A percentile compares a stretch with the other conserved stretches of the same genome.
These are phyloP conservation scores for Trogon surrucura DNA, from an alignment of 2,113 vertebrate species.

Conservation along the genomic window DNA sequence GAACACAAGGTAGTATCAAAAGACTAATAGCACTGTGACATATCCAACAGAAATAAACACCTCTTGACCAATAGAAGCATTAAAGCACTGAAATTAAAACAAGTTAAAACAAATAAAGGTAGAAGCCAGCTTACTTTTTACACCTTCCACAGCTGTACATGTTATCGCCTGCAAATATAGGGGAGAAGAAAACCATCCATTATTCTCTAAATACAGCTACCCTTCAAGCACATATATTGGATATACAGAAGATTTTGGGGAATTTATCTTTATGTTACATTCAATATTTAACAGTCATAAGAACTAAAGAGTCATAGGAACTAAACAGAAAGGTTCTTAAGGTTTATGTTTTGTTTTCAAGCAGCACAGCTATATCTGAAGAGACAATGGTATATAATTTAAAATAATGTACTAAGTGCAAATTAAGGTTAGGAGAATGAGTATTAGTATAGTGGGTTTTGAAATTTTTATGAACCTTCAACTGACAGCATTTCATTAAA, in stretches of 20 bases:
- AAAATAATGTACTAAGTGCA: background rate
- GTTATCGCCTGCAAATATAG: conserved; percentile 88
- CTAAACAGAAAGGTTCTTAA: background rate
- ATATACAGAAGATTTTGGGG: background rate
- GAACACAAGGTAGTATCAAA: background rate
- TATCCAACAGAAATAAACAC: background rate
- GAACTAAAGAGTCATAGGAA: background rate
- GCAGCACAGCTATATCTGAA: background rate
- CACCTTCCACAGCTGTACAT: conserved; percentile 99
- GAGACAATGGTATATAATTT: background rate
- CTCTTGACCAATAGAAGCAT: background rate
- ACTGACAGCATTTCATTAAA: background rate
- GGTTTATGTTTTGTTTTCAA: background rate
- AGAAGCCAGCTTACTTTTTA: conserved; percentile 91
- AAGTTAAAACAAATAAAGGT: background rate
- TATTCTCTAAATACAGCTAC: background rate
- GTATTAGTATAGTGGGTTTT: background rate
- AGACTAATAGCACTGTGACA: background rate
- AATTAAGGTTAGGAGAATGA: background rate
- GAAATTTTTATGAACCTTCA: background rate
- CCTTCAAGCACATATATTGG: background rate
- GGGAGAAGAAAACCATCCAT: conserved; percentile 8
- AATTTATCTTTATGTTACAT: background rate
- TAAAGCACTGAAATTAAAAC: background rate
- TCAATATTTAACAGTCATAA: background rate